Percentiles rank a stretch among this genome's conserved stretches.
phyloP scores from a whole-genome alignment of 92 coral and sea anemone species.

The Montipora capitata region DNA sequence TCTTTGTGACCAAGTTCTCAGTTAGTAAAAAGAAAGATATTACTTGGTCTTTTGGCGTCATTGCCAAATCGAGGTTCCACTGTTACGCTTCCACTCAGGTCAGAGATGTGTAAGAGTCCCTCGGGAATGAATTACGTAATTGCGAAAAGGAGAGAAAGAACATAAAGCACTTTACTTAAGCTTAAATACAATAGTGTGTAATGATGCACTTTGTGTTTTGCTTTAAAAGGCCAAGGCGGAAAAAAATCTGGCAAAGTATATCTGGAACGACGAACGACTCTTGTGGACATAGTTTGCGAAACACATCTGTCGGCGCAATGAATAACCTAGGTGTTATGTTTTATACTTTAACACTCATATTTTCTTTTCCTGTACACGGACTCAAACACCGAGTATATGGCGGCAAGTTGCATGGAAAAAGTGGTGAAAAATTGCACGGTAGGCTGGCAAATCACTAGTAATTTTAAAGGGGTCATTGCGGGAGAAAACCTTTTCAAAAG shows the following conservation, averaged over 20 bases:
- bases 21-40: too few species aligned
- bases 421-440: neutral
- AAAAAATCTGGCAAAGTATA: conserved; percentile 1
- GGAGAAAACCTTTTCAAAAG: neutral
- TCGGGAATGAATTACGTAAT: too few species aligned
- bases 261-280: neutral
- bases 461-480: neutral
- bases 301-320: neutral
- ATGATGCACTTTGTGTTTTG: neutral
- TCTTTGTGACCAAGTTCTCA: too few species aligned
- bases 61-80: too few species aligned
- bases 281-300: neutral
- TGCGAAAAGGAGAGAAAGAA: too few species aligned
- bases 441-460: neutral
- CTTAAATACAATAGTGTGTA: neutral
- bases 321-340: neutral
- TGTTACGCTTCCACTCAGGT: too few species aligned
- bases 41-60: too few species aligned
- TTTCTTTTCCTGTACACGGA: conserved; percentile 8
- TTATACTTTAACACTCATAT: neutral
- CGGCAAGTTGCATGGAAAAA: neutral
- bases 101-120: too few species aligned
- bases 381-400: neutral
- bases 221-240: conserved; percentile 25
- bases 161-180: too few species aligned